Evolutionary conservation across 2,888 invertebrate genomes (phyloP), one percentile per base, ranked within the genome.

Genomic region (Onthophagus sagittarius): DNA sequence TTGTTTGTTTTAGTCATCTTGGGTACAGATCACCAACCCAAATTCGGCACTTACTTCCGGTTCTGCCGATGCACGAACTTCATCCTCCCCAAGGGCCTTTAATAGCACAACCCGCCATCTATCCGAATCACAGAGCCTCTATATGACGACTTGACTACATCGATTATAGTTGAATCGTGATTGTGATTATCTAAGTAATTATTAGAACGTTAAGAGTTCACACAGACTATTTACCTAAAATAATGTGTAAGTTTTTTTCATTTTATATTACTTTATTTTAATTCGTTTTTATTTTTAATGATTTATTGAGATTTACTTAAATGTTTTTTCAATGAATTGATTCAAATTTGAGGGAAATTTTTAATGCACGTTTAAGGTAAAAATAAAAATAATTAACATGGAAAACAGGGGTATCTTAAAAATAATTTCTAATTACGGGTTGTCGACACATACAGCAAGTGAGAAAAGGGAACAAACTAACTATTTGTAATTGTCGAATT

Each of bases 71-170:
- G 84, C 84, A 85, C 79, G 85, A 86, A 78, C 80, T 86, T 72
- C 85, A 85, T 78, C 83, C 82, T 63, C 84, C 85, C 5, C 83
- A 85, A 75, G 85, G 85, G 70, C 82, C 83, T 71, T 76, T 83
- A 69, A 75, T 83, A 77, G 85, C 85, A 13, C 82, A 83, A 15
- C 85, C 85, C 32, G 85, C 85, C n/a, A 85, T 85, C 74, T 86
- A 84, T 77, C 84, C 85, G 73, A 85, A 84, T 80, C 86, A 86
- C 78, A 82, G 86, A 79, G 85, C 85, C 80, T 86, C 86, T 78
- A 85, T 86, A 80, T 86, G 84, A 85, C 81, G 76, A 78, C 72
- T 69, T 70, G 70, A 72, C 23, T 65, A 71, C 70, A 33, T 67
- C 67, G 32, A 23, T 23, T 67, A 32, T 31, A 67, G 67, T 63